A percentile compares a stretch with the other conserved stretches of the same genome.
phyloP scores from a whole-genome alignment of 1,140 invertebrate species.

The Schlechtendalia chinensis region DNA sequence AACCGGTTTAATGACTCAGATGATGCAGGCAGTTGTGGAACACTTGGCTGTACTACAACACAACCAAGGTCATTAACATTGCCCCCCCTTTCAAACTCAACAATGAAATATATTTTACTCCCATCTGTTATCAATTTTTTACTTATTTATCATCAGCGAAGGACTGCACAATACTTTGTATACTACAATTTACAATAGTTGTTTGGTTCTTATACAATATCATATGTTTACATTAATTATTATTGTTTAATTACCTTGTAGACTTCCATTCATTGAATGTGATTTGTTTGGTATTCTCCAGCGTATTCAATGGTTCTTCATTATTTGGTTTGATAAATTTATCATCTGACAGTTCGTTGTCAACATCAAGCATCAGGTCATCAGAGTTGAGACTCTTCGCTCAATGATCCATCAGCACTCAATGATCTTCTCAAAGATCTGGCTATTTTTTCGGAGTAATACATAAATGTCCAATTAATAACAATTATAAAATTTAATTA shows the following conservation, averaged over 20 bases:
- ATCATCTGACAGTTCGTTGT: slow-evolving; percentile 8
- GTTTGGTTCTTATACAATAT: background rate
- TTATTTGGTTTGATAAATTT: background rate
- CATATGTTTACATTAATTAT: background rate
- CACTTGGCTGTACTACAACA: background rate
- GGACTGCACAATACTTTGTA: no score
- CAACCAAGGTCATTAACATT: slow-evolving; percentile 48
- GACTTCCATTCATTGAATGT: slow-evolving; percentile 15
- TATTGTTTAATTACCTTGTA: slow-evolving; percentile 18
- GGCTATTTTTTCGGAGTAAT: background rate
- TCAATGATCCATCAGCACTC: slow-evolving; percentile 35
- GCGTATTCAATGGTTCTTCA: slow-evolving; percentile 16
- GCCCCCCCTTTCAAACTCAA: slow-evolving; percentile 24
- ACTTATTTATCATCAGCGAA: background rate
- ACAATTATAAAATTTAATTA: background rate
- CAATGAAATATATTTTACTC: slow-evolving; percentile 39
- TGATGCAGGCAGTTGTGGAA: slow-evolving; percentile 28
- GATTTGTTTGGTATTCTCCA: slow-evolving; percentile 18
- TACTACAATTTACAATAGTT: background rate
- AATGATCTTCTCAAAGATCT: slow-evolving; percentile 34
- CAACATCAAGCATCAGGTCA: slow-evolving; percentile 39
- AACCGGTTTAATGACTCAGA: slow-evolving; percentile 49
- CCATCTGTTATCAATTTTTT: slow-evolving; percentile 28
- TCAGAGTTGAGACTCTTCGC: slow-evolving; percentile 42
- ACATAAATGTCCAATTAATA: background rate